Conservation (phyloP, 2,113 vertebrate species). For the Lepus americanus region DNA sequence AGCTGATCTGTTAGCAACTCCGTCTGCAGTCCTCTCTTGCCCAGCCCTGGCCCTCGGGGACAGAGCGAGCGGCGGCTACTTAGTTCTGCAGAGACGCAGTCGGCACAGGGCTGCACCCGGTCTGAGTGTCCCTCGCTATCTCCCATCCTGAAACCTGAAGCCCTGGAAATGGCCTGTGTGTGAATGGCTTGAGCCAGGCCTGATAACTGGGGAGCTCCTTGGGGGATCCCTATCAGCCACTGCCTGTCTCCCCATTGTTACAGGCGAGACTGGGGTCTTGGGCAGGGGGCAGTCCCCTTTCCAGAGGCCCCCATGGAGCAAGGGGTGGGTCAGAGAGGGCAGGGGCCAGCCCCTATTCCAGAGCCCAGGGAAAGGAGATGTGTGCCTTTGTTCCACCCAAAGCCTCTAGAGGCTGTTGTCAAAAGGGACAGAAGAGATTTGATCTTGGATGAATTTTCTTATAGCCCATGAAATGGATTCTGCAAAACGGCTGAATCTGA, state of each 20-base stretch:
- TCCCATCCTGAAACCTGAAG: constrained; percentile 57
- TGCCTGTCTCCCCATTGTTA: neutral
- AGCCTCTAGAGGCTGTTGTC: neutral
- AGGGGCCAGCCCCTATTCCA: neutral
- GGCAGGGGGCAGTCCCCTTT: neutral
- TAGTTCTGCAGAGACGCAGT: neutral
- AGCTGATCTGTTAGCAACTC: neutral
- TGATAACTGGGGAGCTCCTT: constrained; percentile 39
- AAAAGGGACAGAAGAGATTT: constrained; percentile 37
- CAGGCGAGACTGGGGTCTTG: constrained; percentile 46
- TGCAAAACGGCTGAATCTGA: neutral
- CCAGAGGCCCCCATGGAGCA: neutral
- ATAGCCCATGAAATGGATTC: neutral
- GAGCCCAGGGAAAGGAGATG: neutral
- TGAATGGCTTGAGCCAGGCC: constrained; percentile 32
- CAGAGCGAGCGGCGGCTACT: neutral
- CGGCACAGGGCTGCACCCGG: neutral
- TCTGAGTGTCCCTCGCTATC: neutral
- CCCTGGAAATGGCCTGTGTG: constrained; percentile 1
- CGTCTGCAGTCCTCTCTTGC: neutral
- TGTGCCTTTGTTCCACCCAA: neutral
- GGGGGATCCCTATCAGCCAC: neutral
- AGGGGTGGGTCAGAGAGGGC: neutral
- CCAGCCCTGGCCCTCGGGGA: neutral
- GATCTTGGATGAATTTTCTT: constrained; percentile 56